phyloP scores from a whole-genome alignment of 2,113 vertebrate genomes.

The Glaucidium brasilianum region DNA sequence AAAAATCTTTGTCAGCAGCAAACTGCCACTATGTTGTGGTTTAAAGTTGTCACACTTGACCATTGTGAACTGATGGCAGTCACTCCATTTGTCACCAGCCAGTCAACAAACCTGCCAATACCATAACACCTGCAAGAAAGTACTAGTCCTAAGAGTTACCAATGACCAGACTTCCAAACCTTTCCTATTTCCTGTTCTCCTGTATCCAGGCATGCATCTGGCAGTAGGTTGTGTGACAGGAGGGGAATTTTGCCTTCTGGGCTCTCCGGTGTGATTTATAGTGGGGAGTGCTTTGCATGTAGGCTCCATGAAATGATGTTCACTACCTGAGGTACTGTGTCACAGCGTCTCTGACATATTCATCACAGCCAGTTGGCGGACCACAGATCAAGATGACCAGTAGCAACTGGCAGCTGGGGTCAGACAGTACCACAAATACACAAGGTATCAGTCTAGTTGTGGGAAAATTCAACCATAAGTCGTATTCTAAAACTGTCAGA shows the following conservation, averaged over 20 bases:
- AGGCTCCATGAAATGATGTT: not conserved
- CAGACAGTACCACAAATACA: not conserved
- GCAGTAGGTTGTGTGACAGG: not conserved
- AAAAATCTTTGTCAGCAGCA: not conserved
- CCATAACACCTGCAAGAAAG: not conserved
- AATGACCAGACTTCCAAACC: not conserved
- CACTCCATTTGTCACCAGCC: not conserved
- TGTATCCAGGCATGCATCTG: not conserved
- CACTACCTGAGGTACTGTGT: not conserved
- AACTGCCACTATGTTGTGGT: not conserved
- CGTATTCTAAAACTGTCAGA: not conserved
- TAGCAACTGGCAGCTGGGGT: not conserved
- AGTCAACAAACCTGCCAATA: not conserved
- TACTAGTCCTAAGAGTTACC: not conserved
- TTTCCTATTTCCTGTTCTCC: not conserved
- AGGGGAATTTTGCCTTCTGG: not conserved
- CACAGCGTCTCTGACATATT: not conserved
- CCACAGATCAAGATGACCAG: not conserved
- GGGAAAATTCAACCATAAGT: not conserved
- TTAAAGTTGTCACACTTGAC: not conserved
- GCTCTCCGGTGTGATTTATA: not conserved
- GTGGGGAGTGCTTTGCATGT: not conserved
- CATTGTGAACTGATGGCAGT: rapidly evolving
- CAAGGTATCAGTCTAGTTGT: not conserved
- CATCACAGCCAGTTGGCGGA: not conserved